Evolutionary conservation across 1,140 invertebrate genomes (phyloP), one percentile per base, ranked within the genome.

Genomic region (Lepidotrigona ventralis): DNA sequence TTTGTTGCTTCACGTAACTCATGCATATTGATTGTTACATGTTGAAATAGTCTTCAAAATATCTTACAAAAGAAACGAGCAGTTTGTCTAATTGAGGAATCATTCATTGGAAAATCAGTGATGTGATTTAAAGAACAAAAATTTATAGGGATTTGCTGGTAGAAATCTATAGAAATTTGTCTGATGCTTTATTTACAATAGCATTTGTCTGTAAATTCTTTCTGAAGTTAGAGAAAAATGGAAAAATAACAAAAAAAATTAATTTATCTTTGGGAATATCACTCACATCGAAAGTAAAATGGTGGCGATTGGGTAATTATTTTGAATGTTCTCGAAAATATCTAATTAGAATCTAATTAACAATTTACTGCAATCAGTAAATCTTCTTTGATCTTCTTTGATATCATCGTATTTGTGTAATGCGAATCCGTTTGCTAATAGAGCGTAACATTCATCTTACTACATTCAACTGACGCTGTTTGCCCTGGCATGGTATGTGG

Each of bases 391-490:
- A 17, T 68, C 51, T n/a, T n/a, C n/a, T n/a, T n/a, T n/a, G n/a
- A n/a, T n/a, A n/a, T n/a, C 39, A 56, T 64, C 75, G 66, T 51
- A 69, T 58, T 70, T 68, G 39, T 68, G n/a, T 70, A 83, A 68
- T 79, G 64, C 72, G 54, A 83, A 76, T 84, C 51, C 71, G 79
- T 46, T 68, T 39, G 85, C 89, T 91, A 91, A 91, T 91, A 91
- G 89, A 91, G 88, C 89, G 86, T 86, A 86, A 91, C 90, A 85
- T 69, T 72, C 60, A 33, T 81, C 51, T 51, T 77, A 33, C 64
- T n/a, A n/a, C n/a, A n/a, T n/a, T n/a, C n/a, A 29, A 56, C 76
- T 51, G 68, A 56, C n/a, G 68, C 51, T 71, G 76, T 72, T 64
- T 51, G 68, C 23, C 51, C 58, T 56, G 69, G 23, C 56, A 46